Evolutionary conservation across 2,888 invertebrate genomes (phyloP).

Genomic region (Drosophila birchii): DNA sequence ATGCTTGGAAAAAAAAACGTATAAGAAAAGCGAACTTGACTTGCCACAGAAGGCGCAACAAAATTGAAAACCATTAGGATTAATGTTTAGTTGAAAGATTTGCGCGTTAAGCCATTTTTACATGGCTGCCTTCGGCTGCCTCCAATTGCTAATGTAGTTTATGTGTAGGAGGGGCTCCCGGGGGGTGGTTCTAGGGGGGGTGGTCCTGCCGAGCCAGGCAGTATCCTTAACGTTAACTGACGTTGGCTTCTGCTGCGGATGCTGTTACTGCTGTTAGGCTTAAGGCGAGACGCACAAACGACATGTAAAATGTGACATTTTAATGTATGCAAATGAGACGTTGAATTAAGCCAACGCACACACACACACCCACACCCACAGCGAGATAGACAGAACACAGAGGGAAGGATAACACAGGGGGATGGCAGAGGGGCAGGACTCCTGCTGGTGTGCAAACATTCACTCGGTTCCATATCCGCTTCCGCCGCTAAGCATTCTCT

Average conservation of each 20-base stretch:
- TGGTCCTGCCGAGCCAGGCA: conserved; percentile 22
- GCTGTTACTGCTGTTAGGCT: conserved; percentile 63
- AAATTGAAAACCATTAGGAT: conserved; percentile 81
- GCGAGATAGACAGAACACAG: not conserved
- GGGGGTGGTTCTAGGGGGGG: not conserved
- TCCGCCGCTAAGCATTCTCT: conserved; percentile 53
- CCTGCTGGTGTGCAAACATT: conserved; percentile 55
- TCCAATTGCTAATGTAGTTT: conserved; percentile 76
- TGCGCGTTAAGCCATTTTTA: conserved; percentile 80
- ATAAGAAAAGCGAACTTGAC: conserved; percentile 60
- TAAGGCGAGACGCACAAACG: conserved; percentile 73
- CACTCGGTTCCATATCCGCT: conserved; percentile 71
- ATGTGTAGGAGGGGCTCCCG: conserved; percentile 62
- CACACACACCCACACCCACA: conserved; percentile 50
- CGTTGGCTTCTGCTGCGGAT: conserved; percentile 48
- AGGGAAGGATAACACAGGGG: not conserved
- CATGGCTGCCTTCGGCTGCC: conserved; percentile 71
- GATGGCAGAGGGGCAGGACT: conserved; percentile 1
- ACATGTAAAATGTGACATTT: conserved; percentile 80
- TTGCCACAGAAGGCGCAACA: conserved; percentile 71
- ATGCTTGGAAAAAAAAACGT: conserved; percentile 2
- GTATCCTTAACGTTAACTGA: conserved; percentile 71
- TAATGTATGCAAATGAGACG: conserved; percentile 80
- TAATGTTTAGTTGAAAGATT: conserved; percentile 82
- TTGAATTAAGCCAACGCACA: conserved; percentile 71